Conservation (phyloP, 1,140 invertebrate genomes). For the Cepaea nemoralis region DNA sequence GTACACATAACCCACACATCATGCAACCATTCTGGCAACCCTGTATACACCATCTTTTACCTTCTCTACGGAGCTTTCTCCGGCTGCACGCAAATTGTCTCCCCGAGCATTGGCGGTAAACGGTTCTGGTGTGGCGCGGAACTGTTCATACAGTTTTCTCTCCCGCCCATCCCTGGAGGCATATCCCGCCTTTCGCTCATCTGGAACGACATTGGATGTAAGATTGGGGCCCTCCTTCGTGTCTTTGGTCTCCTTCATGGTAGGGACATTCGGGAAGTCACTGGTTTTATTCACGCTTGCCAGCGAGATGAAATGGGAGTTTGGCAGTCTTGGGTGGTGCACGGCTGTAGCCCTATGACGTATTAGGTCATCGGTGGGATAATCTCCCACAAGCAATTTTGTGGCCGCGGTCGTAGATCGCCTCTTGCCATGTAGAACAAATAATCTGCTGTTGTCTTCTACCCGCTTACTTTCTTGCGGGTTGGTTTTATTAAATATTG, state of each 20-base stretch:
- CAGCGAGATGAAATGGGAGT: neutral
- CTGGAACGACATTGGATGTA: neutral
- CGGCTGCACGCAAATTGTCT: neutral
- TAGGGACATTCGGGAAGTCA: neutral
- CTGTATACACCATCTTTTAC: neutral
- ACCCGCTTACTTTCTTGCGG: neutral
- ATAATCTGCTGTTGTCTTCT: neutral
- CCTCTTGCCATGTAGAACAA: neutral
- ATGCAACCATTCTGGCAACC: too few relatives aligned
- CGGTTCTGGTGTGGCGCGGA: neutral
- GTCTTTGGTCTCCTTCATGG: neutral
- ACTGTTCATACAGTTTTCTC: neutral
- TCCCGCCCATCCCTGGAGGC: neutral
- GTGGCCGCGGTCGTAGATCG: neutral
- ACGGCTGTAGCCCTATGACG: neutral
- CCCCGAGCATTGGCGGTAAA: neutral
- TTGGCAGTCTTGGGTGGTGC: neutral
- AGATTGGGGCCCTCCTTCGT: neutral
- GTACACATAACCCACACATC: too few relatives aligned
- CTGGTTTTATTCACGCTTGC: neutral
- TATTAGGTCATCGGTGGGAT: neutral
- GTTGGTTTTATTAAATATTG: neutral
- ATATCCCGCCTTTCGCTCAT: neutral
- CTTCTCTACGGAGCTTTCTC: neutral
- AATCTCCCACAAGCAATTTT: neutral